These are phyloP conservation scores for Xestoiulus laeticollis DNA, from an alignment of 2,888 invertebrate species.

Conservation along the genomic window DNA sequence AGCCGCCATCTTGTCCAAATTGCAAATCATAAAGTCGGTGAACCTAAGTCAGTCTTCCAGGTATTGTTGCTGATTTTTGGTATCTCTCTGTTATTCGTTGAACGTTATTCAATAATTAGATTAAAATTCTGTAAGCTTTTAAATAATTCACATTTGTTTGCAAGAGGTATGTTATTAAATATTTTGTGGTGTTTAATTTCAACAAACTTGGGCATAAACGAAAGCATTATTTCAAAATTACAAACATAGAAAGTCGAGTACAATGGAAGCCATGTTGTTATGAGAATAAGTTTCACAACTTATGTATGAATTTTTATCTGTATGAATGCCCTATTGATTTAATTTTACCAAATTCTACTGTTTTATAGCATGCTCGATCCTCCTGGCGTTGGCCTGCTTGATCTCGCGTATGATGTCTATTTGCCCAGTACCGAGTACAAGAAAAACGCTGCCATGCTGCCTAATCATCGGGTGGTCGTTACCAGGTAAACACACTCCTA, in stretches of 20 bases:
- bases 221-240: no score
- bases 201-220: no score
- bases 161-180: no score
- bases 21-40: neutral
- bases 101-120: no score
- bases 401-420: constrained; percentile 47
- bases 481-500: neutral
- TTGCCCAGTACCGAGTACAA: constrained; percentile 28
- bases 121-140: no score
- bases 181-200: no score
- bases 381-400: neutral
- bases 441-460: neutral
- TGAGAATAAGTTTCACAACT: neutral
- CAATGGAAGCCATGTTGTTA: neutral
- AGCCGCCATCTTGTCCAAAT: neutral
- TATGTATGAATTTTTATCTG: no score
- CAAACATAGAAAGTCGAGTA: no score
- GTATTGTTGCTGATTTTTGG: neutral
- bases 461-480: constrained; percentile 49
- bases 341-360: neutral
- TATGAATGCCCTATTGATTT: neutral
- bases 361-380: neutral
- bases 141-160: no score
- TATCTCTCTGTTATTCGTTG: neutral
- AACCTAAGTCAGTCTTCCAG: neutral